These are phyloP conservation scores for Drosophila suboccidentalis DNA, from an alignment of 2,888 invertebrate genomes.

Conservation along the genomic window DNA sequence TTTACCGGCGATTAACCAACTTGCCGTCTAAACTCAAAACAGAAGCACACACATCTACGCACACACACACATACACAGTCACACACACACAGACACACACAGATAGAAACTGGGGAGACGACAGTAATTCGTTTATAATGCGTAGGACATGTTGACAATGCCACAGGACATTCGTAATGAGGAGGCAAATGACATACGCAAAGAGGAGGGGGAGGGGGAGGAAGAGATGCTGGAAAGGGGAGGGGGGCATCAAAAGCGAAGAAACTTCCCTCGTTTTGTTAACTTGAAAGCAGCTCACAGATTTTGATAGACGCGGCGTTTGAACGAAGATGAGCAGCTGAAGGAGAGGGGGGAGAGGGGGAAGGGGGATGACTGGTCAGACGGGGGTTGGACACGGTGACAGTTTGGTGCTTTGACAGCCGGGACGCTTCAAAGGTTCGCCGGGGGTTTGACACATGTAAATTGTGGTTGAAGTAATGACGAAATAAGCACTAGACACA, in stretches of 20 bases:
- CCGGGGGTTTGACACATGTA: slow-evolving; percentile 82
- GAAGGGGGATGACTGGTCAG: slow-evolving; percentile 57
- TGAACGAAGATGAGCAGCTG: slow-evolving; percentile 19
- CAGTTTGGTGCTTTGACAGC: slow-evolving; percentile 62
- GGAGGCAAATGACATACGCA: slow-evolving; percentile 53
- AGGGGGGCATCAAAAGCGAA: slow-evolving; percentile 71
- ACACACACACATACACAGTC: neutral
- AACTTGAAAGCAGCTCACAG: slow-evolving; percentile 75
- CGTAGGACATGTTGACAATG: slow-evolving; percentile 84
- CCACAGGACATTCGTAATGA: slow-evolving; percentile 81
- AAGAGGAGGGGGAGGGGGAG: neutral
- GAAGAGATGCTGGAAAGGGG: neutral
- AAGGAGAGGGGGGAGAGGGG: neutral
- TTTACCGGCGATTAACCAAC: slow-evolving; percentile 83
- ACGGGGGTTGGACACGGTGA: slow-evolving; percentile 73
- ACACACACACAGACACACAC: slow-evolving; percentile 8
- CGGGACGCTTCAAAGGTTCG: slow-evolving; percentile 70
- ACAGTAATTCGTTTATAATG: slow-evolving; percentile 84
- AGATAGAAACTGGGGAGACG: slow-evolving; percentile 57
- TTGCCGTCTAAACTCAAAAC: slow-evolving; percentile 73
- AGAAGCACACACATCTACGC: slow-evolving; percentile 36
- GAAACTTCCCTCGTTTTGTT: slow-evolving; percentile 71
- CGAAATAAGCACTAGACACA: slow-evolving; percentile 81
- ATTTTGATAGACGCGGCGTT: slow-evolving; percentile 71
- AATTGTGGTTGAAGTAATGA: slow-evolving; percentile 84